phyloP scores from a whole-genome alignment of 1,140 invertebrate genomes.

The Zaprionus ornatus region DNA sequence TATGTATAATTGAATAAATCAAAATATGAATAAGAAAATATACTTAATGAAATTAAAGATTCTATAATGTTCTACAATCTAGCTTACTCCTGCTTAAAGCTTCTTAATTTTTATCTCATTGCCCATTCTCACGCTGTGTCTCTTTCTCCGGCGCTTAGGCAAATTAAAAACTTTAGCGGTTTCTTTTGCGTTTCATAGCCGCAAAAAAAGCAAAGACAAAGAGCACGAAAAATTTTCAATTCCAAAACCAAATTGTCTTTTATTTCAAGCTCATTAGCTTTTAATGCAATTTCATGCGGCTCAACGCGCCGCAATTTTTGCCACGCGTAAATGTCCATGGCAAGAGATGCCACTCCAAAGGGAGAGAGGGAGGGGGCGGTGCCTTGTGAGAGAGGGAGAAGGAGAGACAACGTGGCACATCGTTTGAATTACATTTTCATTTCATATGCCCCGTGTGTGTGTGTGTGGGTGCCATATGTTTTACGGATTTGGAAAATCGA shows the following conservation, averaged over 20 bases:
- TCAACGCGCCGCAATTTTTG: conserved; percentile 72
- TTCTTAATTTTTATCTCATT: not conserved
- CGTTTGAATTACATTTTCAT: conserved; percentile 67
- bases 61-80: no score
- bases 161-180: conserved; percentile 62
- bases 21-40: no score
- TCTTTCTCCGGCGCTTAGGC: conserved; percentile 19
- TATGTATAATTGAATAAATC: no score
- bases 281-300: conserved; percentile 81
- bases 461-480: conserved; percentile 60
- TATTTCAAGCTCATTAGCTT: conserved; percentile 80
- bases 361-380: not conserved
- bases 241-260: conserved; percentile 77
- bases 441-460: conserved; percentile 41
- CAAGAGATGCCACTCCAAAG: conserved; percentile 3
- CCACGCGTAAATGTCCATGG: conserved; percentile 59
- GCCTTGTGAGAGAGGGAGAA: not conserved
- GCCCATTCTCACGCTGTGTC: not conserved
- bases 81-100: not conserved
- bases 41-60: no score
- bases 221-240: conserved; percentile 49
- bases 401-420: conserved; percentile 48
- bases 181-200: conserved; percentile 26
- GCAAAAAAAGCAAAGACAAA: conserved; percentile 24
- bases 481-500: conserved; percentile 73